phyloP scores from a whole-genome alignment of 2,113 vertebrate species.

The Loxodonta africana region DNA sequence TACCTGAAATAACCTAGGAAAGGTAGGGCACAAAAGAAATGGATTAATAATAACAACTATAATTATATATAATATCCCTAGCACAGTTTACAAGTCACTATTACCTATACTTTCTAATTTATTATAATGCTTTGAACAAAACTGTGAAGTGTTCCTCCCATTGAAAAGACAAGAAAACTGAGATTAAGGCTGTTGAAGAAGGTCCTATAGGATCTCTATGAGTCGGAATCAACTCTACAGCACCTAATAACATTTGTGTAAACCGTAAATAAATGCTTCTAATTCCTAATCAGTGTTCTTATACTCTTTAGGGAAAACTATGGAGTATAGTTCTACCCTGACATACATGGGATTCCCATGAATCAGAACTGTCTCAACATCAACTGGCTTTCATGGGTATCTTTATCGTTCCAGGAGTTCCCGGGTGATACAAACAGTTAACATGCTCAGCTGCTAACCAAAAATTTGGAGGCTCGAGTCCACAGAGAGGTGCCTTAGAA shows the following conservation, averaged over 20 bases:
- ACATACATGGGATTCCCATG: not conserved
- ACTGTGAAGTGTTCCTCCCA: not conserved
- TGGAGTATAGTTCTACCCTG: no score
- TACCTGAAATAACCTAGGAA: constrained; percentile 25
- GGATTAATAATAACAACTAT: not conserved
- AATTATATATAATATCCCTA: not conserved
- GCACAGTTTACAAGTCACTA: not conserved
- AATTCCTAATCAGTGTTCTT: not conserved
- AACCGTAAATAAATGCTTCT: not conserved
- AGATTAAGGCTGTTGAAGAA: constrained; percentile 12
- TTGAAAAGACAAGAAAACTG: not conserved
- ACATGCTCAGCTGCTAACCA: not conserved
- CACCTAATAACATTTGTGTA: not conserved
- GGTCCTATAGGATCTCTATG: not conserved
- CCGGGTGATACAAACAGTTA: not conserved
- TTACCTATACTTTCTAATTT: not conserved
- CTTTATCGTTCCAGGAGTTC: not conserved
- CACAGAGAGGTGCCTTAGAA: not conserved
- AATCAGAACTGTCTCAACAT: not conserved
- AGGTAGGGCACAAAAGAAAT: constrained; percentile 33
- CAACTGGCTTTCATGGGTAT: not conserved
- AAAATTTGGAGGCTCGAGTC: not conserved
- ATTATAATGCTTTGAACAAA: constrained; percentile 40
- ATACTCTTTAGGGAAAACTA: not conserved
- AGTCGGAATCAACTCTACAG: no score